phyloP scores from a whole-genome alignment of 2,113 vertebrate species.

The Melanostigma gelatinosum region DNA sequence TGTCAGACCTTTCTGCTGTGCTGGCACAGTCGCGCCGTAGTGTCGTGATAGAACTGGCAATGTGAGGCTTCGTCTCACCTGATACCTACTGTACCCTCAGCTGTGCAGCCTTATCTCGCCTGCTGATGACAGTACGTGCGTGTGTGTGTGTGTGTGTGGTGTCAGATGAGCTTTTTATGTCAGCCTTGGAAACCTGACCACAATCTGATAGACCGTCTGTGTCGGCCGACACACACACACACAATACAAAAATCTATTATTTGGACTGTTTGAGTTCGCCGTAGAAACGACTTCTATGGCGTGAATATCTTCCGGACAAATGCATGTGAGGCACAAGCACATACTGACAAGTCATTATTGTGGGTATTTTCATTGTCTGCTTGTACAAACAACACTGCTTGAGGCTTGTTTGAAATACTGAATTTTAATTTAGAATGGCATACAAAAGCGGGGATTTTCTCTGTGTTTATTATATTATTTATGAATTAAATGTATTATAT shows the following conservation, averaged over 20 bases:
- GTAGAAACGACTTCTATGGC: no score
- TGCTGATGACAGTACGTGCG: slow-evolving; percentile 20
- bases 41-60: background rate
- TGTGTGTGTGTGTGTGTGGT: slow-evolving; percentile 24
- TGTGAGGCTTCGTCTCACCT: slow-evolving; percentile 29
- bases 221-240: slow-evolving; percentile 4
- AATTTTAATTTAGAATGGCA: background rate
- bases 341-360: background rate
- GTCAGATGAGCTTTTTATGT: slow-evolving; percentile 51
- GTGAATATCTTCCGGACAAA: background rate
- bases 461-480: no score
- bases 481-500: background rate
- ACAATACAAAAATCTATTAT: slow-evolving; percentile 2
- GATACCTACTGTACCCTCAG: slow-evolving; percentile 58
- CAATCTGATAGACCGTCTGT: slow-evolving; percentile 25
- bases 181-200: slow-evolving; percentile 38
- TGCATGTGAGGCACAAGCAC: background rate
- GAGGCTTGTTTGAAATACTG: background rate
- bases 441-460: background rate
- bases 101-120: slow-evolving; percentile 42
- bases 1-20: background rate
- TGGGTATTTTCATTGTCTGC: background rate
- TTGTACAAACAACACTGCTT: background rate
- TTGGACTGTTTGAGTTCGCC: slow-evolving; percentile 10
- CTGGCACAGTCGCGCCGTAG: background rate